Percentiles rank a stretch among this genome's conserved stretches.
These are phyloP conservation scores for Microtus oregoni DNA, from an alignment of 2,113 vertebrate genomes.

Conservation along the genomic window DNA sequence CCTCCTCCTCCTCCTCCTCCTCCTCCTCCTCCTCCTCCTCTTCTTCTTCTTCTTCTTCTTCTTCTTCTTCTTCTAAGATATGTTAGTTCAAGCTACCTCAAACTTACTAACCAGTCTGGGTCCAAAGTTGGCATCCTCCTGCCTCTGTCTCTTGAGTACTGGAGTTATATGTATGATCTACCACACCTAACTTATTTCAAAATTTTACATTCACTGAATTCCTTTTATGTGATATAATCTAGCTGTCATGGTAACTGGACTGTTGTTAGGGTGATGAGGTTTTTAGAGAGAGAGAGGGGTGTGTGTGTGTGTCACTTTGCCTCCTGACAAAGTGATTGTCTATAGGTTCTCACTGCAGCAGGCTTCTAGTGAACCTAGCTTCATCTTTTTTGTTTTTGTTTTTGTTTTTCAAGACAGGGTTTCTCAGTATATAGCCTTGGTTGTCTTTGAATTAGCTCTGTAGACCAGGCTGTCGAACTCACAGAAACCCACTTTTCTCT, in stretches of 20 bases:
- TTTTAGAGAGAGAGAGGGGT: too few relatives aligned
- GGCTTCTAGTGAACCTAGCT: not conserved
- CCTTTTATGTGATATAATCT: not conserved
- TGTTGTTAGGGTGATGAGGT: not conserved
- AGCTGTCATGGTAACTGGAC: not conserved
- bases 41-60: too few relatives aligned
- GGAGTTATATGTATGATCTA: not conserved
- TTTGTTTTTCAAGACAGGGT: too few relatives aligned
- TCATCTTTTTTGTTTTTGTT: too few relatives aligned
- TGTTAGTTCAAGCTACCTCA: not conserved
- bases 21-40: too few relatives aligned
- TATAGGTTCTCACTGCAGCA: not conserved
- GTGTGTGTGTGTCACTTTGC: too few relatives aligned
- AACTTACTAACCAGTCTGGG: not conserved
- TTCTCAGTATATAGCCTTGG: too few relatives aligned
- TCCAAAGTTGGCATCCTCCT: not conserved
- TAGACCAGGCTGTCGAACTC: too few relatives aligned
- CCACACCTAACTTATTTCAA: not conserved
- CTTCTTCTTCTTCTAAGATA: too few relatives aligned
- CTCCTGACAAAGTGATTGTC: too few relatives aligned
- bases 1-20: rapidly evolving
- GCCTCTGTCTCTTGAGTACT: not conserved
- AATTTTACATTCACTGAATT: not conserved
- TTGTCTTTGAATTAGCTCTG: too few relatives aligned
- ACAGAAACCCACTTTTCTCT: too few relatives aligned